Evolutionary conservation across 2,888 invertebrate species (phyloP), one percentile per base, ranked within the genome.

Genomic region (Elysia crispata): DNA sequence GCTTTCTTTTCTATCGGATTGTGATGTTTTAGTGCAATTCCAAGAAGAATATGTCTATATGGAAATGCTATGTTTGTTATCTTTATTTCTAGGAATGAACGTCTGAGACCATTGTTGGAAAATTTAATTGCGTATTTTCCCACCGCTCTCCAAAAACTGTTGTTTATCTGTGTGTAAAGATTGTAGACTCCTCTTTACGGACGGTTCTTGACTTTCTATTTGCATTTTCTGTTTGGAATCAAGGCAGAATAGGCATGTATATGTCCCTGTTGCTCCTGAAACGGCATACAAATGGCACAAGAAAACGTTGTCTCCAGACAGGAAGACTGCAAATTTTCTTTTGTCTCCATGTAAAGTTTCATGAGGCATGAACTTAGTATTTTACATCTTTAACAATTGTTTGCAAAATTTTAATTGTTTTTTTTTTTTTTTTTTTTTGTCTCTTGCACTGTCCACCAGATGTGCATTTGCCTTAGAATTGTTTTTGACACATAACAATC

Each of bases 1-100:
- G 70, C 70, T 30, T 6, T 11, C 8, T 18, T 15, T 70, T 70
- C 33, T 33, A 70, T 13, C 8, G 33, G 70, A 18, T 8, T 33
- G 25, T 70, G 70, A 70, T 31, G 70, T 70, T 70, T 70, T 30
- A 33, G 20, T 5, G 13, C 70, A 8, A 41, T 33, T 31, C 70
- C 70, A 31, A 70, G 25, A 11, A 70, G 33, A 33, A 70, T 70
- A 70, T n/a, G n/a, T n/a, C n/a, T n/a, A n/a, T n/a, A n/a, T n/a
- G n/a, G n/a, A n/a, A n/a, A n/a, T n/a, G n/a, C n/a, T n/a, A n/a
- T n/a, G n/a, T n/a, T n/a, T n/a, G n/a, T n/a, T n/a, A n/a, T n/a
- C n/a, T n/a, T n/a, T n/a, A n/a, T 70, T 15, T 30, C 31, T 6
- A 70, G 49, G 18, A 70, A 1, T 15, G 70, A 33, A 20, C 5